These are phyloP conservation scores for Habrosyne pyritoides DNA, from an alignment of 2,888 invertebrate species.

Conservation along the genomic window DNA sequence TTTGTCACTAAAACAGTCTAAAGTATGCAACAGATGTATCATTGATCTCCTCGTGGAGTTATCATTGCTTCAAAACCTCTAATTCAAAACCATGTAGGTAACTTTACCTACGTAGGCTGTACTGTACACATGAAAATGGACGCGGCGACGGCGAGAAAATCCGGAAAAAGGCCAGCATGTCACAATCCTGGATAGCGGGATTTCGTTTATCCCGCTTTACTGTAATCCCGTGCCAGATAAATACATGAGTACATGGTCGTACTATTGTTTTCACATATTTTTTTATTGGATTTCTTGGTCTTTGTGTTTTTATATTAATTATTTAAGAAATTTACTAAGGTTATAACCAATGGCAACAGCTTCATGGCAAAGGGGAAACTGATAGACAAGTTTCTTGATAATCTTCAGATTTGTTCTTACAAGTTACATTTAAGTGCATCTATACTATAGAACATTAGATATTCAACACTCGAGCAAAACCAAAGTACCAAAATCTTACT, in stretches of 20 bases:
- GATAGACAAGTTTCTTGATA: too few species aligned
- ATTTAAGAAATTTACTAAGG: too few species aligned
- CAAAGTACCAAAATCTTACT: slow-evolving; percentile 40
- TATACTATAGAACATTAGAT: background rate
- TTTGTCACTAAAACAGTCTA: too few species aligned
- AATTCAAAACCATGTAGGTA: too few species aligned
- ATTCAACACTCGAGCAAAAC: background rate
- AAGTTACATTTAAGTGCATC: background rate
- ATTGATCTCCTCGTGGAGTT: too few species aligned
- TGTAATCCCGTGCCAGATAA: slow-evolving; percentile 57
- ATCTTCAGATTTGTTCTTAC: slow-evolving; percentile 9
- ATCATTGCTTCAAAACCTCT: too few species aligned
- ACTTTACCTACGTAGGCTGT: slow-evolving; percentile 19
- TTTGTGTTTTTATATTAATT: too few species aligned
- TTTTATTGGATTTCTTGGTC: too few species aligned
- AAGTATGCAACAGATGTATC: too few species aligned
- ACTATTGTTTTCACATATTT: background rate
- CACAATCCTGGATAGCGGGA: slow-evolving; percentile 61
- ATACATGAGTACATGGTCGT: slow-evolving; percentile 27
- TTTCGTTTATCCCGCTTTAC: slow-evolving; percentile 62
- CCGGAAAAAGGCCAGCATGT: slow-evolving; percentile 61
- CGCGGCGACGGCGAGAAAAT: slow-evolving; percentile 53
- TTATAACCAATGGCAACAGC: too few species aligned
- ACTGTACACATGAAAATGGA: slow-evolving; percentile 39
- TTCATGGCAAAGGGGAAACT: too few species aligned